phyloP scores from a whole-genome alignment of 2,113 vertebrate species.

The Mandrillus leucophaeus region DNA sequence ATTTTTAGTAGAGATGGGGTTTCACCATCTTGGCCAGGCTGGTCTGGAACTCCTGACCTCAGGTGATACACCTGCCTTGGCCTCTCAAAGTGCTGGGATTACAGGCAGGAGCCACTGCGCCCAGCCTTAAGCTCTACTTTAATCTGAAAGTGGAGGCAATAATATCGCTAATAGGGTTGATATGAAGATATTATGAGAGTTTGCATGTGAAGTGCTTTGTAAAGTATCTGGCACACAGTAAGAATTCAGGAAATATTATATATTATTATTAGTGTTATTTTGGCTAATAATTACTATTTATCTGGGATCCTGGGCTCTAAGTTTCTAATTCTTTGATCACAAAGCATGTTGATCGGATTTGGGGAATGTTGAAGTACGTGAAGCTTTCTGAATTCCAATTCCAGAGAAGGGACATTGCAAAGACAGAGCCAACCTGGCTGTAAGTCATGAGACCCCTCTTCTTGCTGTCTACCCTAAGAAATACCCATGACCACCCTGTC shows the following conservation, averaged over 20 bases:
- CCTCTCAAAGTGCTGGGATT: no score
- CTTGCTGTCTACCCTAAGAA: not conserved
- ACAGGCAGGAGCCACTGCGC: no score
- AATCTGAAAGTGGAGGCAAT: not conserved
- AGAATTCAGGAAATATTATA: not conserved
- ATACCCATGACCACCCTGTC: slow-evolving; percentile 47
- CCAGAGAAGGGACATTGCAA: not conserved
- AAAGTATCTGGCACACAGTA: not conserved
- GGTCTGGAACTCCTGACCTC: no score
- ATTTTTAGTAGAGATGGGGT: no score
- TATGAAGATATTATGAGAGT: not conserved
- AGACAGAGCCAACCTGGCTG: not conserved
- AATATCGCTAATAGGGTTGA: not conserved
- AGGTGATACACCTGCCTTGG: no score
- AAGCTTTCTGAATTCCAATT: not conserved
- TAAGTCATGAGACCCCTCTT: not conserved
- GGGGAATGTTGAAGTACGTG: not conserved
- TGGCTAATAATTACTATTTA: not conserved
- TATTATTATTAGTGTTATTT: not conserved
- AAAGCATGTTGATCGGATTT: not conserved
- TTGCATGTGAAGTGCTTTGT: not conserved
- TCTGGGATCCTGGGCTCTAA: not conserved
- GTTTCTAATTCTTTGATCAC: slow-evolving; percentile 2
- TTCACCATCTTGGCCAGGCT: no score
- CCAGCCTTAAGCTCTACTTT: not conserved